Evolutionary conservation across 2,797 vertebrate species (phyloP).

Genomic region (Danio albolineatus): DNA sequence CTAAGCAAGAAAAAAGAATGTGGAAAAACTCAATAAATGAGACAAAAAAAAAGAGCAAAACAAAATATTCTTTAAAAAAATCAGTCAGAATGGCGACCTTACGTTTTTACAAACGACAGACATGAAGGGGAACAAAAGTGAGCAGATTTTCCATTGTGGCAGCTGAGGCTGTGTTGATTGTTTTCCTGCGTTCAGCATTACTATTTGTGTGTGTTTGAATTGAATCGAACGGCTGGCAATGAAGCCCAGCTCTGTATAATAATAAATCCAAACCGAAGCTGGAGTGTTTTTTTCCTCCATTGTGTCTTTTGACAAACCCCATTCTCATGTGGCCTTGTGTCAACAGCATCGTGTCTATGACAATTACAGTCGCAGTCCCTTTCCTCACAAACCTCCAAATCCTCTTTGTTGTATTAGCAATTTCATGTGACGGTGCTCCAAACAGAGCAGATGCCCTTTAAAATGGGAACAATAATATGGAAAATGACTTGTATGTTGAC

Average conservation of each 20-base stretch:
- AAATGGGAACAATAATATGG: conserved; percentile 63
- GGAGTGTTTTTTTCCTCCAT: neutral
- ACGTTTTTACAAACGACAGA: conserved; percentile 22
- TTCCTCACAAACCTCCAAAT: conserved; percentile 10
- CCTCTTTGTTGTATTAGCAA: conserved; percentile 37
- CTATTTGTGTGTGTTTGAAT: neutral
- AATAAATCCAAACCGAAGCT: conserved; percentile 8
- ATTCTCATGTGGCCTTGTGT: conserved; percentile 30
- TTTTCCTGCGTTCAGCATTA: neutral
- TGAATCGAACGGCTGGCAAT: conserved; percentile 1
- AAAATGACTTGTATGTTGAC: conserved; percentile 57
- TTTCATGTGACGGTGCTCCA: conserved; percentile 40
- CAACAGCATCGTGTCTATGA: conserved; percentile 13
- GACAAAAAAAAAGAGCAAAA: neutral
- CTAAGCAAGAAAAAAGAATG: neutral
- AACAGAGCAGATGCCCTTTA: conserved; percentile 34
- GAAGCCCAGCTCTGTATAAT: neutral
- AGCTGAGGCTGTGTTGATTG: neutral
- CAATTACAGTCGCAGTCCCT: conserved; percentile 17
- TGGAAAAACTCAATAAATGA: too few relatives aligned
- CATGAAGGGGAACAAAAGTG: conserved; percentile 23
- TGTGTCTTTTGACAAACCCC: neutral
- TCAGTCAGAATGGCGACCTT: neutral
- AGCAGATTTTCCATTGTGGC: neutral
- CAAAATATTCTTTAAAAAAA: too few relatives aligned